These are phyloP conservation scores for Dastarcus helophoroides DNA, from an alignment of 2,888 invertebrate genomes.

Conservation along the genomic window DNA sequence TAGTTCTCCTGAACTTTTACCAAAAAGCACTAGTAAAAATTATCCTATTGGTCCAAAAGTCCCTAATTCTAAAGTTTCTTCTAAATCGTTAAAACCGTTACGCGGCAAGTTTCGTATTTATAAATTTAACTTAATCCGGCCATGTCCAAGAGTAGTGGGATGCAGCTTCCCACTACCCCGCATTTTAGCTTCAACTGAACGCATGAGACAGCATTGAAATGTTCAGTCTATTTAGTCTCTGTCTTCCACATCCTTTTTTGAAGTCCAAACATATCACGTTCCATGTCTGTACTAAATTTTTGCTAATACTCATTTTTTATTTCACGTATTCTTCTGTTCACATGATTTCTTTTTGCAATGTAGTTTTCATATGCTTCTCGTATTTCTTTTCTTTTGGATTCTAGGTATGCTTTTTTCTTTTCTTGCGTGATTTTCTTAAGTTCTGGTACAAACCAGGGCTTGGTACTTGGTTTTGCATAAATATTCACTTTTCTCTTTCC, in stretches of 20 bases:
- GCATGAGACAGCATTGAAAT: too few relatives aligned
- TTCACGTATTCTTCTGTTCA: constrained; percentile 9
- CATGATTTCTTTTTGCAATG: constrained; percentile 6
- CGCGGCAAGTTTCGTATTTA: too few relatives aligned
- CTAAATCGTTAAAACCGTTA: too few relatives aligned
- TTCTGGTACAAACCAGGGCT: constrained; percentile 5
- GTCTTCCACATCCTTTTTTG: constrained; percentile 8
- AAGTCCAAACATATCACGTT: constrained; percentile 6
- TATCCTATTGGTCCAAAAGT: too few relatives aligned
- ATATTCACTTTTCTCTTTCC: constrained; percentile 7
- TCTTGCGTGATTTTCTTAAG: constrained; percentile 3
- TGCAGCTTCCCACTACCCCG: too few relatives aligned
- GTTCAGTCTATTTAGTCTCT: too few relatives aligned
- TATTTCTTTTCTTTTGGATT: constrained; percentile 6
- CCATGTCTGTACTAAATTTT: constrained; percentile 5
- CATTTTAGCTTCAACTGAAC: too few relatives aligned
- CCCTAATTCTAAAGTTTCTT: too few relatives aligned
- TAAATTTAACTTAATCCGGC: too few relatives aligned
- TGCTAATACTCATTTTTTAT: constrained; percentile 8
- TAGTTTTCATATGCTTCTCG: constrained; percentile 7
- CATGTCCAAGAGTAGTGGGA: too few relatives aligned
- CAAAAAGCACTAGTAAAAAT: too few relatives aligned
- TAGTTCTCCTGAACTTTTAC: too few relatives aligned
- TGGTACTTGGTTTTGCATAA: constrained; percentile 5
- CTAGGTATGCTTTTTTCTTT: constrained; percentile 5